Percentiles rank a stretch among this genome's conserved stretches.
These are phyloP conservation scores for Trachops cirrhosus DNA, from an alignment of 2,797 vertebrate genomes.

Conservation along the genomic window DNA sequence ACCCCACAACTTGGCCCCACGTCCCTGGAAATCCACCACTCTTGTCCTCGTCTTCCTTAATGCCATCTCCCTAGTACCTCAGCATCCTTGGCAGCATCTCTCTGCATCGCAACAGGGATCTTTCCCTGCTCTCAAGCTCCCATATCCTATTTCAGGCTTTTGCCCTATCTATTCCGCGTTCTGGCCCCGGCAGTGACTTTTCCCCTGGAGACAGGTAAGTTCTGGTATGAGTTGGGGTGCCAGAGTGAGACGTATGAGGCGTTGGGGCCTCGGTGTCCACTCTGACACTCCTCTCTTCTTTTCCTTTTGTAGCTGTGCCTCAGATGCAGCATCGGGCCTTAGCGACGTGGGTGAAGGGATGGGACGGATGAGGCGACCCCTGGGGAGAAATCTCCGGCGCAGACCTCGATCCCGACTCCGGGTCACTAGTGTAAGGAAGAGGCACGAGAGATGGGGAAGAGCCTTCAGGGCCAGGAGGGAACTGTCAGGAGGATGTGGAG, in stretches of 20 bases:
- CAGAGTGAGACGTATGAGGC: neutral
- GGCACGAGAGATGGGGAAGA: neutral
- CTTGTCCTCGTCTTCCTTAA: neutral
- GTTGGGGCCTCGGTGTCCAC: accelerated
- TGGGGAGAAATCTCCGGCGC: conserved; percentile 87
- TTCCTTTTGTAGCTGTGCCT: conserved; percentile 85
- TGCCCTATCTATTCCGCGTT: conserved; percentile 73
- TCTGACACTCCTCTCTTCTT: neutral
- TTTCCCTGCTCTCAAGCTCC: neutral
- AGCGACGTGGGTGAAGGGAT: conserved; percentile 90
- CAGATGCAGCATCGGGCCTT: conserved; percentile 91
- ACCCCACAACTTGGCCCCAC: neutral
- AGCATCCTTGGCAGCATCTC: neutral
- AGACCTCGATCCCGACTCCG: conserved; percentile 91
- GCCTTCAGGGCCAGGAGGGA: neutral
- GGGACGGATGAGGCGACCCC: conserved; percentile 79
- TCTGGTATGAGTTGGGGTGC: neutral
- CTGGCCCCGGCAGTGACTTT: conserved; percentile 87
- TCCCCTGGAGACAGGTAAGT: conserved; percentile 92
- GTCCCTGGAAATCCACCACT: neutral
- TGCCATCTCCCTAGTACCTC: neutral
- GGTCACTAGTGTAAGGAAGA: conserved; percentile 88
- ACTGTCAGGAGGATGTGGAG: neutral
- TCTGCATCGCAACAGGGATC: neutral
- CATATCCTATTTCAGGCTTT: conserved; percentile 87